Conservation (phyloP, 2,888 invertebrate species). For the Drosophila mimica region DNA sequence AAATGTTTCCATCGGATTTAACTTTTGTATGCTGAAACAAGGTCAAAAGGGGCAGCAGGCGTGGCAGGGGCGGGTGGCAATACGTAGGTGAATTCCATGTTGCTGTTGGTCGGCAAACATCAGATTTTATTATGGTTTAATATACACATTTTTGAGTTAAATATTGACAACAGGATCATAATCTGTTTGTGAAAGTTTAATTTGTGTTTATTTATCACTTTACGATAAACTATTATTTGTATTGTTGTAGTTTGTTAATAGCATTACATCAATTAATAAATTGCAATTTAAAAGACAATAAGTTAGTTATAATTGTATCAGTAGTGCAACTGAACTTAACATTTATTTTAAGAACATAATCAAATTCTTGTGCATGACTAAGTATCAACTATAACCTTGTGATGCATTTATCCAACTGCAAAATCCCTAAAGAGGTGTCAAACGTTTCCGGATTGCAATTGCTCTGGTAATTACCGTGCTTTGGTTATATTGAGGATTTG, state of each 20-base stretch:
- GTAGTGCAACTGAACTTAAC: neutral
- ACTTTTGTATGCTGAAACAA: slow-evolving; percentile 55
- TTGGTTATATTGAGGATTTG: slow-evolving; percentile 5
- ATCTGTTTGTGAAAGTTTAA: neutral
- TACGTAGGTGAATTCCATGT: neutral
- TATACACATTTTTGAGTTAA: neutral
- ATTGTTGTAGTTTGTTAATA: neutral
- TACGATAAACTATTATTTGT: neutral
- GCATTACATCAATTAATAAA: neutral
- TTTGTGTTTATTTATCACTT: neutral
- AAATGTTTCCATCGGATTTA: slow-evolving; percentile 70
- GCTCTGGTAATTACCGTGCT: slow-evolving; percentile 3
- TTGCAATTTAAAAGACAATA: too few relatives aligned
- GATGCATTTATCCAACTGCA: too few relatives aligned
- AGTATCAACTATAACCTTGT: neutral
- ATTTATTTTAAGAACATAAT: neutral
- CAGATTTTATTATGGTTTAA: slow-evolving; percentile 19
- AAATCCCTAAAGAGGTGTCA: neutral
- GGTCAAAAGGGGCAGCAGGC: slow-evolving; percentile 28
- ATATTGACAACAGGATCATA: neutral
- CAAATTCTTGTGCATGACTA: neutral
- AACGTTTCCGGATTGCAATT: neutral
- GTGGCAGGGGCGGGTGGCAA: neutral
- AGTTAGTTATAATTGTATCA: neutral
- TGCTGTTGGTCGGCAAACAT: slow-evolving; percentile 15